phyloP scores from a whole-genome alignment of 2,113 vertebrate species.

The Grammomys dolichurus region DNA sequence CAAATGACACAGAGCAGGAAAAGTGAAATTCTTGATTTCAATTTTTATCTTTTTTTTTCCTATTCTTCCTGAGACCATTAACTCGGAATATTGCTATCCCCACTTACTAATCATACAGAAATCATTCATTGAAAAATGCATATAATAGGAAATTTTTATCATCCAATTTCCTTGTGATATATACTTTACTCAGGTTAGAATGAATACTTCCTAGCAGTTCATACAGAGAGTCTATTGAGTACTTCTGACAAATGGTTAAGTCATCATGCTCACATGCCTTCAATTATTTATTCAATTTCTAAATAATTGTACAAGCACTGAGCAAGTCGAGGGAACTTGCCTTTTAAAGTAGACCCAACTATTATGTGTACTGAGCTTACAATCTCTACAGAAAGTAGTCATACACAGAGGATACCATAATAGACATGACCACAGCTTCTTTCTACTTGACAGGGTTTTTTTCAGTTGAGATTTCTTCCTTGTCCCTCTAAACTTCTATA shows the following conservation, averaged over 20 bases:
- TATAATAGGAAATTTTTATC: not conserved
- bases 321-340: not conserved
- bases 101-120: not conserved
- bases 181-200: not conserved
- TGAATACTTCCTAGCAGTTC: not conserved
- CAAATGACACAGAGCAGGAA: not conserved
- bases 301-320: not conserved
- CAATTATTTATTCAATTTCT: not conserved
- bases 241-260: not conserved
- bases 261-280: not conserved
- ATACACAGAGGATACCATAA: not conserved
- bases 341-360: not conserved
- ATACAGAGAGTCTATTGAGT: not conserved
- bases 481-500: not conserved
- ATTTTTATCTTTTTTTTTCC: not conserved
- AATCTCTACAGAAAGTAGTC: not conserved
- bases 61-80: not conserved
- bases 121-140: not conserved
- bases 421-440: not conserved
- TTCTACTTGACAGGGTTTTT: not conserved
- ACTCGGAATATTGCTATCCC: not conserved
- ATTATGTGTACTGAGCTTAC: not conserved
- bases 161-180: not conserved
- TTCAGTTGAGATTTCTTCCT: not conserved
- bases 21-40: not conserved